Base-by-base conservation (phyloP, 2,888 invertebrate species). In the Idaea dimidiata region DNA sequence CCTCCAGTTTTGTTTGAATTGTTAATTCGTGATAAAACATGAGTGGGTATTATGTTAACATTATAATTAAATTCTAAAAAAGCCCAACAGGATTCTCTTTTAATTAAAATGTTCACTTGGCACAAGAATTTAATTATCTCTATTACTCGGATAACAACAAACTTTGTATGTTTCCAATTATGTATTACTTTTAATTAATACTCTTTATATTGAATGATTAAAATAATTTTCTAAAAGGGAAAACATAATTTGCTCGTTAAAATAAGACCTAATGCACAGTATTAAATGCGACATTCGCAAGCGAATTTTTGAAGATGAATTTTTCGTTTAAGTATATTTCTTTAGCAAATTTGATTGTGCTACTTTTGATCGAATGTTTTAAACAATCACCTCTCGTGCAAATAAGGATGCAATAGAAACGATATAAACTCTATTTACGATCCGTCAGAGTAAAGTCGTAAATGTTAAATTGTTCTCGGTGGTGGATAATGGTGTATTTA, bases 1-100 rank as follows among this genome's bases (percentile, higher is more conserved):
- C 84, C 86, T 83, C 81, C 73, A 75, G 81, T 89, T 89, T 88
- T 89, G 88, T 90, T 88, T 88, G 82, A 87, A 88, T 88, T 88
- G 87, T 87, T 86, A 86, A 88, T 86, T 86, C 83, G 81, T 82
- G 79, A 86, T 88, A 83, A 84, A 86, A 86, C 86, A 82, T 82
- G 77, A 82, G 78, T 78, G 76, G 76, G 79, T 84, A 84, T 83
- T 86, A 79, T 83, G 80, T 81, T 82, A 79, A 83, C 79, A 82
- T 81, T 81, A 80, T 79, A 81, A 82, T 81, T 81, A 76, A 77
- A 79, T 77, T 76, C 68, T 74, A 72, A 81, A 81, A 81, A 81
- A 71, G 63, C 73, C 70, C 73, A 72, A 67, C 64, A 63, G 59
- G 54, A 62, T 61, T 60, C 61, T 54, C 43, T 65, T 63, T 63